Conservation (phyloP, 2,113 vertebrate species). For the Vulpes vulpes region DNA sequence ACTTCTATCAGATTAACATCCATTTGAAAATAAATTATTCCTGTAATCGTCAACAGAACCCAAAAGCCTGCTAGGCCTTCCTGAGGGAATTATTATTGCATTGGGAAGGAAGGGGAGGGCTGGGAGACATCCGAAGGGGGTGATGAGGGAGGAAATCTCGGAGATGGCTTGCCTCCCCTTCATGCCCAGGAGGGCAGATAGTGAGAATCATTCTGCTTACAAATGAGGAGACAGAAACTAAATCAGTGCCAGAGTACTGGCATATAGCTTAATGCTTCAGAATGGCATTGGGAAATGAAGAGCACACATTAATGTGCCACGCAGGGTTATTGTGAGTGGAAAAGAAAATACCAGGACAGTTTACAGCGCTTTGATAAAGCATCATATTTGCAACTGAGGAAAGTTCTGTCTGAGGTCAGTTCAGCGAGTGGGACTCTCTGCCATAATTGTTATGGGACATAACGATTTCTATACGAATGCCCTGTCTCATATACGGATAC, state of each 20-base stretch:
- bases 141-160: background rate
- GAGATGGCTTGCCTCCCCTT: background rate
- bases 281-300: background rate
- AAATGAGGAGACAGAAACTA: background rate
- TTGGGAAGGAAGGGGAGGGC: background rate
- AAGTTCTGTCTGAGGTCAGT: background rate
- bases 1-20: slow-evolving; percentile 75
- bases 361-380: background rate
- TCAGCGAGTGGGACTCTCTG: background rate
- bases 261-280: background rate
- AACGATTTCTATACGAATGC: background rate
- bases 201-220: background rate
- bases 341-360: background rate
- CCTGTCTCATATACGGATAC: background rate
- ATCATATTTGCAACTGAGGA: background rate
- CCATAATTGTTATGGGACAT: fast-evolving
- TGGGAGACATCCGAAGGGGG: background rate
- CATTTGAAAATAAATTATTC: slow-evolving; percentile 82
- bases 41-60: slow-evolving; percentile 75
- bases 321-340: background rate
- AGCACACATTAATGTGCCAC: background rate
- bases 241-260: background rate
- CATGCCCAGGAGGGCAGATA: background rate
- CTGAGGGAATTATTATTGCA: slow-evolving; percentile 23
- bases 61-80: slow-evolving; percentile 68